Percentiles rank a stretch among this genome's conserved stretches.
Conservation (phyloP, 2,797 vertebrate genomes). For the Gobionotothen gibberifrons region DNA sequence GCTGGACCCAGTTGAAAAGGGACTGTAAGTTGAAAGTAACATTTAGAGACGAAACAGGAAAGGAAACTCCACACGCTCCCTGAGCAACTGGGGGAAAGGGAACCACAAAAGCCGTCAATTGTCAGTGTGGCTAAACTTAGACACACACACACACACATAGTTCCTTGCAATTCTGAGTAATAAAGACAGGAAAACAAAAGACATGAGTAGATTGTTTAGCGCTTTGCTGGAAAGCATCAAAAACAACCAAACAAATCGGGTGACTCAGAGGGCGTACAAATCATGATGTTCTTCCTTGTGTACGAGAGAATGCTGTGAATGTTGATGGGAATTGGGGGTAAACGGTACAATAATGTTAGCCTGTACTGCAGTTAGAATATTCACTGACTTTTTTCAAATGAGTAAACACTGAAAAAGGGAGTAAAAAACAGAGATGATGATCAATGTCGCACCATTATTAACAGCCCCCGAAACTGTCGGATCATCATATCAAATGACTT, state of each 20-base stretch:
- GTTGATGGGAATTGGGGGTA: conserved; percentile 28
- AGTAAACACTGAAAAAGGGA: neutral
- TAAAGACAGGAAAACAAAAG: conserved; percentile 11
- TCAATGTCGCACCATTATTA: neutral
- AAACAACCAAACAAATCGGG: conserved; percentile 10
- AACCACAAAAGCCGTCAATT: conserved; percentile 48
- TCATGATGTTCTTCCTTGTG: conserved; percentile 2
- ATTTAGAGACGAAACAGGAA: conserved; percentile 64
- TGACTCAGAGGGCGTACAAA: conserved; percentile 23
- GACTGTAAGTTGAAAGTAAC: too few species aligned
- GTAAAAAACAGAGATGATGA: neutral
- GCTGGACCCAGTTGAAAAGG: neutral
- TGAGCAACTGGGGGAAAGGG: conserved; percentile 10
- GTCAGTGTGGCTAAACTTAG: conserved; percentile 6
- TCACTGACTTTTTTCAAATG: neutral
- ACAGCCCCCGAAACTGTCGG: neutral
- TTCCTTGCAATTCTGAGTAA: conserved; percentile 6
- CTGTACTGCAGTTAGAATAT: conserved; percentile 17
- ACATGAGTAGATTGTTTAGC: conserved; percentile 4
- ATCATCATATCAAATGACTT: neutral
- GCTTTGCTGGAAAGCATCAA: conserved; percentile 17
- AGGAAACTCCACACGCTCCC: conserved; percentile 65
- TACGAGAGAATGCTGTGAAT: conserved; percentile 12
- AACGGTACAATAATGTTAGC: neutral
- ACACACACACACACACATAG: neutral